Base-by-base conservation (phyloP, 1,140 invertebrate genomes). In the Trichonephila clavipes region DNA sequence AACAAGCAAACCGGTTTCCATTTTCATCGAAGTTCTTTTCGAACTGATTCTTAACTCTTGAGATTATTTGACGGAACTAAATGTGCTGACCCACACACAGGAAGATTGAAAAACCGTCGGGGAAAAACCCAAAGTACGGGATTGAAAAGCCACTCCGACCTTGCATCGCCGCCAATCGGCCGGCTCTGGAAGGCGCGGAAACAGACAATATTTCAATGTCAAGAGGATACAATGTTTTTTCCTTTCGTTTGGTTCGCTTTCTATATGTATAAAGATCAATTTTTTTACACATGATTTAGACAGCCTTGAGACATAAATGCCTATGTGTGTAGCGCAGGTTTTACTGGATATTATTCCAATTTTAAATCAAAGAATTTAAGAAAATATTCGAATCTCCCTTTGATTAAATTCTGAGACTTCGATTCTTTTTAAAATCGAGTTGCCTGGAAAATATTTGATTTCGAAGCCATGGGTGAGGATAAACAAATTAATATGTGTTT, bases 101-200 rank as follows among this genome's bases (percentile, higher is more conserved):
- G 64, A 51, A 51, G 51, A 91, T 85, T 61, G 59, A 85, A 85
- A 91, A 83, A 66, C 90, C 69, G 77, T 90, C 85, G 44, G 18
- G 90, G 90, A 66, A 91, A 91, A 91, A 91, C 90, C 90, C 90
- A 81, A 91, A 83, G 90, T 91, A 91, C 90, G 90, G 81, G 90
- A 91, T 85, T 66, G 7, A 72, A 28, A 83, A 64, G 81, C 34
- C n/a, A 51, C 34, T 40, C 21, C 77, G 90, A 91, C 90, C 90
- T 91, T 91, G 90, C 90, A 19, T 34, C 58, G 81, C 90, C 61
- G 77, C 90, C 90, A 51, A 83, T 64, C 59, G 62, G 81, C 90
- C 81, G 58, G 21, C 59, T 24, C 34, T n/a, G n/a, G 51, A 77
- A 66, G 88, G 51, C 69, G 88, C 88, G 90, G 90, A 83, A 91